Percentiles rank a stretch among this genome's conserved stretches.
phyloP scores from a whole-genome alignment of 2,888 invertebrate genomes.

The Ypsolopha sequella region DNA sequence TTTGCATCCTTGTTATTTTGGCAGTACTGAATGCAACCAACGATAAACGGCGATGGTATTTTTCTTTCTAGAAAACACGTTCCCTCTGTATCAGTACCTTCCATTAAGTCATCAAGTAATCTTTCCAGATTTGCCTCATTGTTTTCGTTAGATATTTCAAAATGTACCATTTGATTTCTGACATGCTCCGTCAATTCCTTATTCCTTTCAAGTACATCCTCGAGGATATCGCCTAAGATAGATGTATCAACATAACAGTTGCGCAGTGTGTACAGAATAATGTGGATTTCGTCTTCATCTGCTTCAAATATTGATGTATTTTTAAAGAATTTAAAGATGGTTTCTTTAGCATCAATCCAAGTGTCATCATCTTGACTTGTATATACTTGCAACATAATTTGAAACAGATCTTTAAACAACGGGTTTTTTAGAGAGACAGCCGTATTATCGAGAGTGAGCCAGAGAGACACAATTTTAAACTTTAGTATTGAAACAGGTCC shows the following conservation, averaged over 20 bases:
- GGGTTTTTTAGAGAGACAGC: slow-evolving; percentile 61
- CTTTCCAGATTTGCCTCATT: slow-evolving; percentile 37
- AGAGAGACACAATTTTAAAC: slow-evolving; percentile 57
- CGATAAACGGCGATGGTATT: slow-evolving; percentile 51
- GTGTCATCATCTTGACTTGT: slow-evolving; percentile 38
- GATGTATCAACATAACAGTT: slow-evolving; percentile 37
- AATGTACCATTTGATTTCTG: slow-evolving; percentile 42
- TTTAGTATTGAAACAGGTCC: slow-evolving; percentile 41
- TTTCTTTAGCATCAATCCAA: slow-evolving; percentile 65
- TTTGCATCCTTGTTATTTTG: slow-evolving; percentile 40
- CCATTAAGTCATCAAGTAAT: slow-evolving; percentile 49
- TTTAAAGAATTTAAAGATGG: slow-evolving; percentile 70
- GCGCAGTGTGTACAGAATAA: slow-evolving; percentile 73
- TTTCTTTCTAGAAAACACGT: slow-evolving; percentile 47
- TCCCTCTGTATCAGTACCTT: slow-evolving; percentile 35
- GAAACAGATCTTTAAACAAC: slow-evolving; percentile 66
- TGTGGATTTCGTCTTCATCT: slow-evolving; percentile 74
- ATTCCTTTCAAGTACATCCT: slow-evolving; percentile 43
- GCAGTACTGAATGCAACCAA: slow-evolving; percentile 49
- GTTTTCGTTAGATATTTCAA: slow-evolving; percentile 42
- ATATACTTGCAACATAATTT: slow-evolving; percentile 70
- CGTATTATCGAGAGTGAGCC: slow-evolving; percentile 56
- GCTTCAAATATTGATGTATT: slow-evolving; percentile 76
- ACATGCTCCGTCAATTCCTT: slow-evolving; percentile 37
- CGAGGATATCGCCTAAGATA: slow-evolving; percentile 41